Percentiles rank a stretch among this genome's conserved stretches.
These are phyloP conservation scores for Sarcophaga bullata DNA, from an alignment of 1,140 invertebrate species.

Conservation along the genomic window DNA sequence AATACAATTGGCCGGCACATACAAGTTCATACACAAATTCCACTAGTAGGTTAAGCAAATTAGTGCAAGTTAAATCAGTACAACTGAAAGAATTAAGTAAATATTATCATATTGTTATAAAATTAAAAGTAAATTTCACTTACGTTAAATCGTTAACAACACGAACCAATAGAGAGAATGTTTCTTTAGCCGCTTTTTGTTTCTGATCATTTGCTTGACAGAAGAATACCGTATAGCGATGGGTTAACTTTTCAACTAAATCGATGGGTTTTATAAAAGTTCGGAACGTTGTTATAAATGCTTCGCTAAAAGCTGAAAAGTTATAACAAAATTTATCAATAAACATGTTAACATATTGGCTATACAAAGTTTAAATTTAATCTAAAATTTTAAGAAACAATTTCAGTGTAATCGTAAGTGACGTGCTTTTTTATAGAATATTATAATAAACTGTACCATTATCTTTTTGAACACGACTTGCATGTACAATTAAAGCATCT, in stretches of 20 bases:
- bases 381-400: not conserved
- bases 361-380: not conserved
- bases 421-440: no score
- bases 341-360: not conserved
- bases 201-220: constrained; percentile 77
- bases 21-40: constrained; percentile 93
- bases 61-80: constrained; percentile 79
- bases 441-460: constrained; percentile 59
- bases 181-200: constrained; percentile 84
- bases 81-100: constrained; percentile 69
- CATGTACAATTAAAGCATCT: constrained; percentile 92
- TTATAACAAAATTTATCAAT: constrained; percentile 48
- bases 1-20: constrained; percentile 82
- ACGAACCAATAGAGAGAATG: constrained; percentile 88
- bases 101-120: not conserved
- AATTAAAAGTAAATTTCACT: constrained; percentile 65
- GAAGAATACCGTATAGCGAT: constrained; percentile 79
- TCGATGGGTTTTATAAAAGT: constrained; percentile 92
- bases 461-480: constrained; percentile 79
- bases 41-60: constrained; percentile 81
- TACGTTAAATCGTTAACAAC: constrained; percentile 95
- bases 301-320: constrained; percentile 84
- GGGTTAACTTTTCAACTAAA: constrained; percentile 87
- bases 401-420: not conserved
- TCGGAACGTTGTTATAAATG: constrained; percentile 95